phyloP scores from a whole-genome alignment of 2,888 invertebrate genomes.

The Erebia aethiops region DNA sequence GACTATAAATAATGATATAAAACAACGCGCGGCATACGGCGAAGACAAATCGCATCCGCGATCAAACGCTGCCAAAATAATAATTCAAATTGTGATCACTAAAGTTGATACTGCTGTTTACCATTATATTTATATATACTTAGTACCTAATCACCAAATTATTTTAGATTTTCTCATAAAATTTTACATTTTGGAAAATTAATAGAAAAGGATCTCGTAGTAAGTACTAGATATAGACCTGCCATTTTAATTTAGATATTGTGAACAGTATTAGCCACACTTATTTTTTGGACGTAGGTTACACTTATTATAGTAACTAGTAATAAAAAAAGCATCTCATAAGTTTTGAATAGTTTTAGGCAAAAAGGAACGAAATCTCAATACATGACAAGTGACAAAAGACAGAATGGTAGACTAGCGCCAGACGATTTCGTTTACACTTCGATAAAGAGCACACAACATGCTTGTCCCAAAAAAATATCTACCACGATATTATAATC shows the following conservation, averaged over 20 bases:
- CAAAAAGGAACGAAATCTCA: not conserved
- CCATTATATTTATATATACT: too few species aligned
- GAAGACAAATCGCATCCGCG: conserved; percentile 72
- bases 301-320: too few species aligned
- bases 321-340: too few species aligned
- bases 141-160: too few species aligned
- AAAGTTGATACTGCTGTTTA: conserved; percentile 20
- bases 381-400: conserved; percentile 47
- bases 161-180: too few species aligned
- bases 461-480: conserved; percentile 1
- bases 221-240: too few species aligned
- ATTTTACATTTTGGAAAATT: too few species aligned
- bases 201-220: too few species aligned
- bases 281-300: too few species aligned
- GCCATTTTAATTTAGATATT: too few species aligned
- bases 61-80: conserved; percentile 71
- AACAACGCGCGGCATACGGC: conserved; percentile 56
- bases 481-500: not conserved
- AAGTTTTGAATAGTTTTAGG: not conserved
- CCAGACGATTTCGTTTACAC: conserved; percentile 46
- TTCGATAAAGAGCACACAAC: not conserved
- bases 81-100: conserved; percentile 58
- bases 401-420: conserved; percentile 50
- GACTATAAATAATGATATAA: conserved; percentile 70
- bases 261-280: too few species aligned